phyloP scores from a whole-genome alignment of 2,113 vertebrate species.

The Aegithalos caudatus region DNA sequence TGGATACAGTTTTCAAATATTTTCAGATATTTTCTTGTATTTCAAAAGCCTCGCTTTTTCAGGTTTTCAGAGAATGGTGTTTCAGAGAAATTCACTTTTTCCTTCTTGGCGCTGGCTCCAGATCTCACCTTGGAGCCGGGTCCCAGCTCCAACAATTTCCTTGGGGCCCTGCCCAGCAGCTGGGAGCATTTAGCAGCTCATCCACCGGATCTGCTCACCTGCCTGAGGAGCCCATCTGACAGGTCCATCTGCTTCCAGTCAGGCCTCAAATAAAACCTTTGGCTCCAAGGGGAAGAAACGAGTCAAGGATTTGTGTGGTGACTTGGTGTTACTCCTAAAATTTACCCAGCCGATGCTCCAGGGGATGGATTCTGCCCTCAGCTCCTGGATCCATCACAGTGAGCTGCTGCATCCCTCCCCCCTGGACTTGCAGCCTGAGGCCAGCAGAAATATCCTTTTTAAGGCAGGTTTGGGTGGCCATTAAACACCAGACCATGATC shows the following conservation, averaged over 20 bases:
- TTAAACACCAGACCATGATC: rapidly evolving
- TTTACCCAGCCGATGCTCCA: background rate
- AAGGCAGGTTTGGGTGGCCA: background rate
- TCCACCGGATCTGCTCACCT: conserved; percentile 67
- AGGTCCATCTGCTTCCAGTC: conserved; percentile 74
- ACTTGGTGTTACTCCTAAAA: background rate
- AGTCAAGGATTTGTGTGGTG: background rate
- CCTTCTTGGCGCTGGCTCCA: background rate
- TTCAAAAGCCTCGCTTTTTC: background rate
- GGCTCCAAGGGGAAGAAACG: background rate
- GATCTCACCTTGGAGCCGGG: conserved; percentile 17
- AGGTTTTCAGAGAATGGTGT: background rate
- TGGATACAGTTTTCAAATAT: background rate
- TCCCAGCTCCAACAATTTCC: conserved; percentile 64
- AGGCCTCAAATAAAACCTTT: background rate
- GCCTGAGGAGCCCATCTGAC: conserved; percentile 58
- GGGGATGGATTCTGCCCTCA: background rate
- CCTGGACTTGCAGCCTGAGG: background rate
- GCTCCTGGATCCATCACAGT: rapidly evolving
- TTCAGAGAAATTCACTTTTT: conserved; percentile 24
- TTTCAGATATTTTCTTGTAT: background rate
- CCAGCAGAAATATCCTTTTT: background rate
- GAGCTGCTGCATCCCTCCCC: background rate
- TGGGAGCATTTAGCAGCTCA: conserved; percentile 76
- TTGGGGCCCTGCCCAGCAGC: conserved; percentile 56